These are phyloP conservation scores for Oasisia sp. DNA, from an alignment of 2,888 invertebrate genomes.

Conservation along the genomic window DNA sequence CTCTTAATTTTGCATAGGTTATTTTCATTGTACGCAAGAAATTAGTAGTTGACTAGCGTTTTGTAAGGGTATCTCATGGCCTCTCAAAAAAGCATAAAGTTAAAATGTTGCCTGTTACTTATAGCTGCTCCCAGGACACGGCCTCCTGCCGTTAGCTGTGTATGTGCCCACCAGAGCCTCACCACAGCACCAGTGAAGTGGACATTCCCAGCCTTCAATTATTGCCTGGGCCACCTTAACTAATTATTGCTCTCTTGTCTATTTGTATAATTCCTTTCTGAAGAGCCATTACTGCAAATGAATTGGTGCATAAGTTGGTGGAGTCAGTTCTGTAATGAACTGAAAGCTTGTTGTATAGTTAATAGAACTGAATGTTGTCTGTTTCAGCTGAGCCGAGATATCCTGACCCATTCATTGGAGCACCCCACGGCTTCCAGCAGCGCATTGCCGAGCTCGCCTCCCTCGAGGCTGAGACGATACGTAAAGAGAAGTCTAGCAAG, in stretches of 20 bases:
- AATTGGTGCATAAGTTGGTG: background rate
- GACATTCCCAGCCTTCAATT: too few relatives aligned
- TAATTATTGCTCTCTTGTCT: background rate
- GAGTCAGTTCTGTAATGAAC: background rate
- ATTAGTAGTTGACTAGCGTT: too few relatives aligned
- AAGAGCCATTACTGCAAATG: background rate
- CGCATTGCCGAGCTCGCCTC: slow-evolving; percentile 33
- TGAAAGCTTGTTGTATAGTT: background rate
- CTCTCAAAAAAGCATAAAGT: too few relatives aligned
- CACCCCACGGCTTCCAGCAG: slow-evolving; percentile 28
- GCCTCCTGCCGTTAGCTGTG: too few relatives aligned
- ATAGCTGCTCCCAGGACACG: too few relatives aligned
- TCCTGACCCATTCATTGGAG: slow-evolving; percentile 29
- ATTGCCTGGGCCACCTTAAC: too few relatives aligned
- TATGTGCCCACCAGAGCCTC: too few relatives aligned
- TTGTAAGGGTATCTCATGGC: too few relatives aligned
- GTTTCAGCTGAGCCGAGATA: slow-evolving; percentile 29
- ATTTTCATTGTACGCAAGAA: too few relatives aligned
- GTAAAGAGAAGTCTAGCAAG: slow-evolving; percentile 30
- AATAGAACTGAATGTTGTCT: background rate
- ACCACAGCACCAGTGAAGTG: too few relatives aligned
- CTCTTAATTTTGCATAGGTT: too few relatives aligned
- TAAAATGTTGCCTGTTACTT: too few relatives aligned
- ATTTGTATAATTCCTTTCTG: background rate
- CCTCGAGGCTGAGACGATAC: slow-evolving; percentile 33